These are phyloP conservation scores for Odocoileus hemionus DNA, from an alignment of 2,113 vertebrate genomes.

Conservation along the genomic window DNA sequence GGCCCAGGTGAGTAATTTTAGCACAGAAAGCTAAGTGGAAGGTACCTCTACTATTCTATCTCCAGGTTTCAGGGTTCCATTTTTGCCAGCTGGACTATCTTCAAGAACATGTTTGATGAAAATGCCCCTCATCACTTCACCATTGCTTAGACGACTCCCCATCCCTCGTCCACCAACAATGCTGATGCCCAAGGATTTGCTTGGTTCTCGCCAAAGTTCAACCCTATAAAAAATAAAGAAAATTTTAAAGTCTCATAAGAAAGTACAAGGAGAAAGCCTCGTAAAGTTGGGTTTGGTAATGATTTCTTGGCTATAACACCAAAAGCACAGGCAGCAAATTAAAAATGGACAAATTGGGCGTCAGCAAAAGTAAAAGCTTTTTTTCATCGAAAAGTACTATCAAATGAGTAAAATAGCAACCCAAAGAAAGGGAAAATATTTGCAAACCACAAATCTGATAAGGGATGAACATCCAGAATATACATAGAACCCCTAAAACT, in stretches of 20 bases:
- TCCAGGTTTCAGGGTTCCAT: conserved; percentile 94
- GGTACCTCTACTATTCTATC: conserved; percentile 96
- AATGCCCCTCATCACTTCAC: conserved; percentile 98
- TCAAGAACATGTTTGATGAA: conserved; percentile 98
- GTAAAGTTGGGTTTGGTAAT: not conserved
- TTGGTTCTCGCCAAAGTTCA: conserved; percentile 92
- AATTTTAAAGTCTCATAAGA: not conserved
- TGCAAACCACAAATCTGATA: not conserved
- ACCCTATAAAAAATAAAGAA: conserved; percentile 81
- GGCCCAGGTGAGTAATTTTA: not conserved
- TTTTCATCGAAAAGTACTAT: not conserved
- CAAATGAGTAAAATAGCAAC: not conserved
- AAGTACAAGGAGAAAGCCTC: not conserved
- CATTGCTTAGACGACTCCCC: conserved; percentile 96
- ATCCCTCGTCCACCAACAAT: conserved; percentile 98
- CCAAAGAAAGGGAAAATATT: not conserved
- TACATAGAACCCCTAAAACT: not conserved
- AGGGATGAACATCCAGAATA: not conserved
- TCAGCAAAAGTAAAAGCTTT: not conserved
- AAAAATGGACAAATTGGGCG: not conserved
- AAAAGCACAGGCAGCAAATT: not conserved
- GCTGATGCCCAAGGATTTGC: conserved; percentile 97
- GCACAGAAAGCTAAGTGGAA: conserved; percentile 23
- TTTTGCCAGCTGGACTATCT: conserved; percentile 95
- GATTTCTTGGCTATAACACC: not conserved